phyloP scores from a whole-genome alignment of 2,113 vertebrate species.

The Hemichromis elongatus region DNA sequence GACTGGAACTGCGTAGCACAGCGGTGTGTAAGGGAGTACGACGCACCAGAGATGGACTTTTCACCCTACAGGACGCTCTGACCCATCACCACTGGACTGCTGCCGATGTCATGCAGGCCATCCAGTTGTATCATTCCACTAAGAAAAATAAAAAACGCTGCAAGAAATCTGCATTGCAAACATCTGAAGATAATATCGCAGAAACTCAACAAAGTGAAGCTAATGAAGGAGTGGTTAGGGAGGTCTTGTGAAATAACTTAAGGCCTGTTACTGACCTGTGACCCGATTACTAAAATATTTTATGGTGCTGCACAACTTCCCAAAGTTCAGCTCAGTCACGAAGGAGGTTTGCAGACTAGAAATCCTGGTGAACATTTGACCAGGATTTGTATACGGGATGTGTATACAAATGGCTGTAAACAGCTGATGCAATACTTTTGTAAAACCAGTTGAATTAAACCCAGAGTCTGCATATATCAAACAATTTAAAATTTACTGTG shows the following conservation, averaged over 20 bases:
- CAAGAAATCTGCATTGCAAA: not conserved
- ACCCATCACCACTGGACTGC: conserved; percentile 80
- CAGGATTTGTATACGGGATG: not conserved
- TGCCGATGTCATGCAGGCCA: conserved; percentile 67
- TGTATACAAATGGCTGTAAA: not conserved
- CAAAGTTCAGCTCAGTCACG: not conserved
- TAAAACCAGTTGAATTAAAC: not conserved
- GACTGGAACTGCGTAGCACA: conserved; percentile 85
- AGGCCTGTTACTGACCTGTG: not conserved
- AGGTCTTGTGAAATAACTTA: not conserved
- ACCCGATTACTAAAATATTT: not conserved
- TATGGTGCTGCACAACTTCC: not conserved
- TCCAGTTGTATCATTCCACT: conserved; percentile 36
- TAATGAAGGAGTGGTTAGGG: not conserved
- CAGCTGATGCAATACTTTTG: not conserved
- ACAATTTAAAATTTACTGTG: not conserved
- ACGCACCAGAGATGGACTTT: conserved; percentile 80
- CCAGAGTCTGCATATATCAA: not conserved
- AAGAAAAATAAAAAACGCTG: not conserved
- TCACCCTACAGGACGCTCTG: conserved; percentile 80
- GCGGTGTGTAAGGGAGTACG: conserved; percentile 83
- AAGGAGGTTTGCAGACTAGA: not conserved
- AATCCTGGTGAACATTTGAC: not conserved
- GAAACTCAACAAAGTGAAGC: not conserved
- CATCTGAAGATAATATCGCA: not conserved